These are phyloP conservation scores for Ecdyonurus torrentis DNA, from an alignment of 2,888 invertebrate genomes.

Conservation along the genomic window DNA sequence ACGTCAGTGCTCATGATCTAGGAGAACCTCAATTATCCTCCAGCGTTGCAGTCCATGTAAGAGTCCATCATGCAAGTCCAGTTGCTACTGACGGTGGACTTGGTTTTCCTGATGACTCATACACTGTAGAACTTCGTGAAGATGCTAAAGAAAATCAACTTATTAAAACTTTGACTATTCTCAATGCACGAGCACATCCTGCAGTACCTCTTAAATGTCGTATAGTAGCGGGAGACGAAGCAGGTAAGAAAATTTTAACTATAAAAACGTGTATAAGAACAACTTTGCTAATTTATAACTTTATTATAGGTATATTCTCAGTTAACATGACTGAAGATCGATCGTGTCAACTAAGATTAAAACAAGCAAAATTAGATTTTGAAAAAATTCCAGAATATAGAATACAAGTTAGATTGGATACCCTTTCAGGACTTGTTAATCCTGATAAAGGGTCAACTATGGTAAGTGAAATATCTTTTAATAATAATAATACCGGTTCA, in stretches of 20 bases:
- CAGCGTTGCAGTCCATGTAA: conserved; percentile 63
- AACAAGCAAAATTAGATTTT: conserved; percentile 27
- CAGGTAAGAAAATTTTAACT: too few species aligned
- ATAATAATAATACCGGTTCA: too few species aligned
- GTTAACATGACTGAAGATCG: conserved; percentile 58
- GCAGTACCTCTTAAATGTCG: conserved; percentile 57
- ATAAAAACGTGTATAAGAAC: too few species aligned
- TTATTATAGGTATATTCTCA: conserved; percentile 44
- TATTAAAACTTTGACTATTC: conserved; percentile 52
- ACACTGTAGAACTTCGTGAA: conserved; percentile 56
- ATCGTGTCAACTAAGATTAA: conserved; percentile 65
- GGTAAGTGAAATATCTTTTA: conserved; percentile 21
- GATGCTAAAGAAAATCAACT: conserved; percentile 51
- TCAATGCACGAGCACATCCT: conserved; percentile 51
- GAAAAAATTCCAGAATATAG: conserved; percentile 45
- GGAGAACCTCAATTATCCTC: conserved; percentile 73
- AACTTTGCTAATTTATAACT: conserved; percentile 8
- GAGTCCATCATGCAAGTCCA: conserved; percentile 63
- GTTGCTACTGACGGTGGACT: conserved; percentile 52
- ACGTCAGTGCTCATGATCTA: conserved; percentile 70
- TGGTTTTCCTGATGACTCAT: conserved; percentile 74
- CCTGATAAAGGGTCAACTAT: conserved; percentile 52
- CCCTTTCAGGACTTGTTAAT: conserved; percentile 65
- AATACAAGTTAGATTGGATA: conserved; percentile 58
- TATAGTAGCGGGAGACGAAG: conserved; percentile 58